Evolutionary conservation across 2,113 vertebrate species (phyloP), one percentile per base, ranked within the genome.

Genomic region (Nerophis ophidion): DNA sequence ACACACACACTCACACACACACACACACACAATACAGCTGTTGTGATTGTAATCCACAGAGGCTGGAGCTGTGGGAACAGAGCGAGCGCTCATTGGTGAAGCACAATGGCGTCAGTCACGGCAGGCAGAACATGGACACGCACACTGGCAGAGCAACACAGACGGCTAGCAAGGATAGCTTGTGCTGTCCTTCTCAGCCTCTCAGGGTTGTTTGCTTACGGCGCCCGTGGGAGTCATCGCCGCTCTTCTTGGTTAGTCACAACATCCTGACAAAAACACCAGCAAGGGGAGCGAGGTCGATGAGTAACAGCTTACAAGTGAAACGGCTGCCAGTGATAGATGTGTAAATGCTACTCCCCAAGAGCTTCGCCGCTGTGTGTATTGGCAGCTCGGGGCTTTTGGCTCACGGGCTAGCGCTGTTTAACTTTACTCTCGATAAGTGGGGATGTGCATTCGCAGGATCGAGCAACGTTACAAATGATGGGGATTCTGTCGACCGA

Each of bases 91-190:
- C 72, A 46, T 72, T 26, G 74, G 52, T 5, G 42, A 57, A 69
- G 83, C 82, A 89, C 85, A 90, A 89, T 81, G 82, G 78, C 77
- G 59, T 89, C 85, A 87, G 87, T 89, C 89, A 87, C 72, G 71
- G 76, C 64, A 67, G 46, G 59, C 76, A 67, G 67, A 66, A 63
- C 70, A 54, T 60, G 51, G 52, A 13, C 26, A 59, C 45, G 52
- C 51, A 50, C 40, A 66, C 59, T 36, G 19, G 42, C n/a, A 4
- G 38, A 74, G 11, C 68, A 50, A 55, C 46, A 66, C 47, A 5
- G 71, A 75, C 53, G 49, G 60, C 59, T 62, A 57, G 54, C 14
- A 70, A 53, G 48, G 70, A 74, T 13, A 62, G 79, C 40, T 55
- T 13, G 7, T 0, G 16, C 49, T 66, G 52, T 35, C 42, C 51